phyloP scores from a whole-genome alignment of 2,797 vertebrate species.

The Ambastaia sidthimunki region DNA sequence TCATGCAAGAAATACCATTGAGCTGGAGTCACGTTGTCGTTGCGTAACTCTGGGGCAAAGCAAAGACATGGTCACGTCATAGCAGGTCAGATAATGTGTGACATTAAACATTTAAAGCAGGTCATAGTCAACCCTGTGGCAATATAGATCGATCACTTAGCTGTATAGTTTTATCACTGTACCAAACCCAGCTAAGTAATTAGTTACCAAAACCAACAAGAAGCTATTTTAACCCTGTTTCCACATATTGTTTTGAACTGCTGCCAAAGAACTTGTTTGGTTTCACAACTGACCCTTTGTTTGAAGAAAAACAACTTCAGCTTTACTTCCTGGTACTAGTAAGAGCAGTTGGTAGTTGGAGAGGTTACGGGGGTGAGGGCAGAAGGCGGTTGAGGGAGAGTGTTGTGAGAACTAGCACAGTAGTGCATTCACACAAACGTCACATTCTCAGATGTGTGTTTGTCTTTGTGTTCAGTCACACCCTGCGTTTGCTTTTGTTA shows the following conservation, averaged over 20 bases:
- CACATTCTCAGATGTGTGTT: slow-evolving; percentile 69
- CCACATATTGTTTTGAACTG: slow-evolving; percentile 10
- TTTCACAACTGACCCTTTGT: slow-evolving; percentile 20
- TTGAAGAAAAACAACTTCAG: slow-evolving; percentile 34
- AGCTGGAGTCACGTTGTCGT: slow-evolving; percentile 59
- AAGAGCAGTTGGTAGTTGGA: slow-evolving; percentile 50
- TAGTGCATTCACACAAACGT: slow-evolving; percentile 72
- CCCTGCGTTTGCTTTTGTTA: slow-evolving; percentile 67
- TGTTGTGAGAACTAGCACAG: slow-evolving; percentile 73
- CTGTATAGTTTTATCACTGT: neutral
- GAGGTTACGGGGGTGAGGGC: slow-evolving; percentile 59
- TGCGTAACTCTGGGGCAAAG: slow-evolving; percentile 63
- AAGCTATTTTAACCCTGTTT: neutral
- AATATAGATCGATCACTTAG: neutral
- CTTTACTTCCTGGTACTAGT: slow-evolving; percentile 53
- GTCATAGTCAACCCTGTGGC: slow-evolving; percentile 6
- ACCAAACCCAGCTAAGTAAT: neutral
- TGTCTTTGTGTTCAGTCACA: slow-evolving; percentile 73
- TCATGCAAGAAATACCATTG: slow-evolving; percentile 64
- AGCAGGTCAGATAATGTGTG: slow-evolving; percentile 36
- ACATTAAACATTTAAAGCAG: slow-evolving; percentile 20
- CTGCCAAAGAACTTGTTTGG: slow-evolving; percentile 43
- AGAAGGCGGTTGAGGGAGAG: slow-evolving; percentile 59
- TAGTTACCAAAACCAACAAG: neutral
- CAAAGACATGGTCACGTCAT: slow-evolving; percentile 54